A percentile compares a stretch with the other conserved stretches of the same genome.
Evolutionary conservation across 2,888 invertebrate species (phyloP).

Genomic region (Hyposoter dolosus): DNA sequence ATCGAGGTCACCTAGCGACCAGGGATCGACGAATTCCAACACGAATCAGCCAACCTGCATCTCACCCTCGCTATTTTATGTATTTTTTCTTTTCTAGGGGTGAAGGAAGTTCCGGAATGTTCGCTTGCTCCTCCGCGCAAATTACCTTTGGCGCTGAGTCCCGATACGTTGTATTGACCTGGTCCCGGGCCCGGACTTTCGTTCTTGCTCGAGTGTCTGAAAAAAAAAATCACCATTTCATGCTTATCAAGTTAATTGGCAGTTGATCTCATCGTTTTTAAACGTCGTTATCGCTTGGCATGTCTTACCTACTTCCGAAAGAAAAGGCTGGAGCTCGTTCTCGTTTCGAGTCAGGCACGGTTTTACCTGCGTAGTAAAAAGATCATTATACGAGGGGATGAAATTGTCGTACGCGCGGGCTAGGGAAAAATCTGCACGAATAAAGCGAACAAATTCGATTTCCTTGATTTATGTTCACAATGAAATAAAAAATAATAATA

Average conservation of each 20-base stretch:
- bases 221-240: slow-evolving; percentile 55
- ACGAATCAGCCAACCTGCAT: not conserved
- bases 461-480: no score
- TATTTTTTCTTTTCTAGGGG: not conserved
- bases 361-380: slow-evolving; percentile 88
- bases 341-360: slow-evolving; percentile 91
- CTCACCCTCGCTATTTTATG: not conserved
- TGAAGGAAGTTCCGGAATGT: not conserved
- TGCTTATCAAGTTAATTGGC: not conserved
- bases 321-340: slow-evolving; percentile 93
- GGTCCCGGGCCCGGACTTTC: slow-evolving; percentile 93
- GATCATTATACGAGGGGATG: not conserved
- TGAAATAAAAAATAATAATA: no score
- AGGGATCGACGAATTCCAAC: not conserved
- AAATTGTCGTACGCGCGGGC: no score
- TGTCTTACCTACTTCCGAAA: slow-evolving; percentile 88
- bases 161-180: slow-evolving; percentile 95
- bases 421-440: no score
- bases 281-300: not conserved
- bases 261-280: not conserved
- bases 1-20: slow-evolving; percentile 18
- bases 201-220: slow-evolving; percentile 85
- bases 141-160: slow-evolving; percentile 93
- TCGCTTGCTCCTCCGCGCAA: not conserved
- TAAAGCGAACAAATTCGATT: no score